Base-by-base conservation (phyloP, 2,113 vertebrate genomes). In the Chamaetylas fuelleborni region DNA sequence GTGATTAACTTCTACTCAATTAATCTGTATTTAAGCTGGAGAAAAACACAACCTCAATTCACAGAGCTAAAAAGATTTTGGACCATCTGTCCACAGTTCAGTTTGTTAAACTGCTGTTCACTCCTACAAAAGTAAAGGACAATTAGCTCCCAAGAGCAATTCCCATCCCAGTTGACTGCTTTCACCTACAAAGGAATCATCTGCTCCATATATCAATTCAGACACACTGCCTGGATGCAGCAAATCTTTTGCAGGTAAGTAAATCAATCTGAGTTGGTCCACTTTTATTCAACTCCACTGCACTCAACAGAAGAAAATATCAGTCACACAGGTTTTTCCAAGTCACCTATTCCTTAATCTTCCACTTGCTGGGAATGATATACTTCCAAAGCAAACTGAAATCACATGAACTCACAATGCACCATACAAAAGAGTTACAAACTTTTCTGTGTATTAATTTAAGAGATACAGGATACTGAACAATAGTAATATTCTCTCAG, bases 381-480 rank as follows among this genome's bases (percentile, higher is more conserved):
- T n/a, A 28, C 24, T 77, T 81, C 34, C 10, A 29, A 58, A 86
- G 58, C 16, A 56, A 62, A 72, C 2, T 48, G 51, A 85, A 87
- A 64, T 29, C 0, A 0, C n/a, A 11, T 1, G 5, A 73, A 51
- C 13, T 48, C 3, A 2, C 1, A 1, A 45, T 23, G 11, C 33
- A 76, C 33, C 23, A 60, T 16, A 43, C 4, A 48, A 13, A 22
- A 45, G 22, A 40, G 25, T 12, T 28, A 89, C 48, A 81, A 48
- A 53, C 0, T 51, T 28, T 51, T 29, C 50, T 51, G 0, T 3
- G 5, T 17, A 73, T 23, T 14, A 19, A 31, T 62, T 26, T 54
- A 26, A 76, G 42, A 74, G 17, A n/a, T 5, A 56, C 1, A 33
- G 29, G 36, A 76, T 6, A 69, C 38, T 24, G 56, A 58, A 33